Percentiles rank a stretch among this genome's conserved stretches.
Evolutionary conservation across 2,888 invertebrate genomes (phyloP).

Genomic region (Tipula helvola): DNA sequence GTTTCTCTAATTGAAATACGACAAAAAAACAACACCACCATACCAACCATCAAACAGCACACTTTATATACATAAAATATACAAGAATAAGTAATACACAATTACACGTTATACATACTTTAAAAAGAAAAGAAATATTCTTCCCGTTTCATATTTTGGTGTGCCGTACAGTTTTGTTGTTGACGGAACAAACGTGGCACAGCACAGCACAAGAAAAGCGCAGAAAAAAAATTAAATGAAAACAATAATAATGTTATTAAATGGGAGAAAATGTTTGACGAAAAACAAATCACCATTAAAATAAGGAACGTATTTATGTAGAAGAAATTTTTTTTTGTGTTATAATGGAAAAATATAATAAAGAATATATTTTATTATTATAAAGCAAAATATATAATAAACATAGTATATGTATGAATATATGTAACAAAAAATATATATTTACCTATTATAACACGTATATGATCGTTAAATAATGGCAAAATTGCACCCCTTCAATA

Average conservation of each 20-base stretch:
- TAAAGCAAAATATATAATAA: neutral
- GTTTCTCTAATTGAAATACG: neutral
- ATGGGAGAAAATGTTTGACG: neutral
- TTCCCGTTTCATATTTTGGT: neutral
- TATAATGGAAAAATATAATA: neutral
- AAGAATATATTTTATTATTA: neutral
- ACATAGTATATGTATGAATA: neutral
- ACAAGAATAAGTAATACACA: too few relatives aligned
- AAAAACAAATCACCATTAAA: neutral
- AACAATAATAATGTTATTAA: neutral
- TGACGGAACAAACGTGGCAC: neutral
- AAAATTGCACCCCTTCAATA: neutral
- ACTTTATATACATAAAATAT: neutral
- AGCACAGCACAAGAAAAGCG: neutral
- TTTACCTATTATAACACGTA: neutral
- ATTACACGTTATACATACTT: neutral
- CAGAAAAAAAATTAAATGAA: neutral
- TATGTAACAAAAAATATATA: neutral
- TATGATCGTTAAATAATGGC: neutral
- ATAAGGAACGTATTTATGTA: neutral
- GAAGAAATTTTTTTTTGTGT: neutral
- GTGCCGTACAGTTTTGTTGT: neutral
- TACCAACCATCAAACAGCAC: neutral
- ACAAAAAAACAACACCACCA: neutral
- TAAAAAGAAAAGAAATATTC: neutral